Percentiles rank a stretch among this genome's conserved stretches.
Evolutionary conservation across 2,888 invertebrate species (phyloP).

Genomic region (Ferdinandea cuprea): DNA sequence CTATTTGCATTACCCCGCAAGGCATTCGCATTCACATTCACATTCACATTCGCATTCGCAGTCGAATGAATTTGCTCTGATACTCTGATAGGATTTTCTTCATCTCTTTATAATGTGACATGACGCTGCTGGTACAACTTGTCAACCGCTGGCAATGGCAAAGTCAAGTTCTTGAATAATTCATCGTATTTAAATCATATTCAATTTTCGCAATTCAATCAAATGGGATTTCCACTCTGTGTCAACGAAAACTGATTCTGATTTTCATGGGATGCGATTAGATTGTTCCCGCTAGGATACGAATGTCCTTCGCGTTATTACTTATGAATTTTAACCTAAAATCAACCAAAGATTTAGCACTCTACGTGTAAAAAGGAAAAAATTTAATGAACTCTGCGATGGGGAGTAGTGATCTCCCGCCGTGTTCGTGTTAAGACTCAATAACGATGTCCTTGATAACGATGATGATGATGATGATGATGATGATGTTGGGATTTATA

Average conservation of each 20-base stretch:
- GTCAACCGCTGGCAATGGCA: constrained; percentile 4
- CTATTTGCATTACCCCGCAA: too few relatives aligned
- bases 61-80: too few relatives aligned
- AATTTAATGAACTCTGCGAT: not conserved
- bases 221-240: constrained; percentile 61
- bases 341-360: constrained; percentile 20
- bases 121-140: not conserved
- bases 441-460: constrained; percentile 24
- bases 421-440: constrained; percentile 17
- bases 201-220: constrained; percentile 64
- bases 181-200: constrained; percentile 66
- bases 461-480: constrained; percentile 7
- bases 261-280: constrained; percentile 58
- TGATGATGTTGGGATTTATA: too few relatives aligned
- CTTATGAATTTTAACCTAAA: constrained; percentile 34
- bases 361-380: not conserved
- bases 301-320: constrained; percentile 27
- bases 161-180: constrained; percentile 53
- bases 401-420: constrained; percentile 10
- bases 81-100: constrained; percentile 15
- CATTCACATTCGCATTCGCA: too few relatives aligned
- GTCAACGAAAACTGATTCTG: constrained; percentile 57
- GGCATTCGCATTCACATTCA: too few relatives aligned
- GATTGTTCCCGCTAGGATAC: constrained; percentile 8
- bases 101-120: constrained; percentile 6